These are phyloP conservation scores for Linepithema humile DNA, from an alignment of 1,140 invertebrate genomes.

Conservation along the genomic window DNA sequence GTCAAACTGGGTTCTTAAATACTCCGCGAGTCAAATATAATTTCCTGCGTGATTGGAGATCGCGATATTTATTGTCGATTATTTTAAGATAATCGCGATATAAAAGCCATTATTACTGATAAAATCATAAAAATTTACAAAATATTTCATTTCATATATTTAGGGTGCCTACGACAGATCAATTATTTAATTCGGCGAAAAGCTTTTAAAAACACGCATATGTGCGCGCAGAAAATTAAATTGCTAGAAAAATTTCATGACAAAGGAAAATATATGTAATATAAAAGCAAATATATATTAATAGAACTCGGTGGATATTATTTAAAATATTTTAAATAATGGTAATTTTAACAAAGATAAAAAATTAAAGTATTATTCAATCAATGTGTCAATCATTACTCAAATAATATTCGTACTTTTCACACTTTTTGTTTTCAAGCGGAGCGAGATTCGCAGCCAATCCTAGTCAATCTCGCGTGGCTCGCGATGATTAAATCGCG, in stretches of 20 bases:
- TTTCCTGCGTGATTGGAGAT: background rate
- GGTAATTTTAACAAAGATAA: no score
- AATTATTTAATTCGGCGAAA: background rate
- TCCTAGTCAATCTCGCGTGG: background rate
- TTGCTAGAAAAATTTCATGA: background rate
- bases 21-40: background rate
- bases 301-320: background rate
- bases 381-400: no score
- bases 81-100: background rate
- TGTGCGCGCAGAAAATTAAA: no score
- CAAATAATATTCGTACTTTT: no score
- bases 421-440: background rate
- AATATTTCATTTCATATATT: background rate
- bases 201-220: no score
- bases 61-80: background rate
- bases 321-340: background rate
- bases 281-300: no score
- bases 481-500: constrained; percentile 13
- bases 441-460: background rate
- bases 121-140: background rate
- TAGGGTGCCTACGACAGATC: background rate
- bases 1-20: background rate
- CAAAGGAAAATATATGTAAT: background rate
- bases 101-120: background rate
- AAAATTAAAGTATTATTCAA: no score